phyloP scores from a whole-genome alignment of 1,140 invertebrate genomes.

The Apis cerana region DNA sequence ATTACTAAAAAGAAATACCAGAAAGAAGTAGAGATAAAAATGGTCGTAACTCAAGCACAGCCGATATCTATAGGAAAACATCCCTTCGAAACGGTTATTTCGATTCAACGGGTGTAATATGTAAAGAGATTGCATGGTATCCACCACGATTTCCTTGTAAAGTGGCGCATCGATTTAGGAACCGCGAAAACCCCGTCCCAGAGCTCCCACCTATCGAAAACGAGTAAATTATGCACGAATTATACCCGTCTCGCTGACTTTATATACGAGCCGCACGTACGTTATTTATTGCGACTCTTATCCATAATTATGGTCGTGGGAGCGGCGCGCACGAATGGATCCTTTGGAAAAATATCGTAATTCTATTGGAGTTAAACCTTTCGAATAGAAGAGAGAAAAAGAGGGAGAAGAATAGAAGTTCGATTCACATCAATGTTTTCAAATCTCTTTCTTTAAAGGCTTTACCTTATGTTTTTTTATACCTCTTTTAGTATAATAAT shows the following conservation, averaged over 20 bases:
- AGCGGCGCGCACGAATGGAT: background rate
- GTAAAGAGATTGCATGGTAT: slow-evolving; percentile 31
- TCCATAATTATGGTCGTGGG: slow-evolving; percentile 42
- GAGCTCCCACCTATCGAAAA: slow-evolving; percentile 36
- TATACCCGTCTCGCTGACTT: slow-evolving; percentile 51
- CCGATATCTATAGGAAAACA: slow-evolving; percentile 1
- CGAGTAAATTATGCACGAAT: slow-evolving; percentile 59
- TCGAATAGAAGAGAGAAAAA: background rate
- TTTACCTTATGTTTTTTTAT: too few species aligned
- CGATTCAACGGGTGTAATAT: slow-evolving; percentile 26
- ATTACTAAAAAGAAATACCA: too few species aligned
- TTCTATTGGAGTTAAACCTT: slow-evolving; percentile 6
- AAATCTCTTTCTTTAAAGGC: too few species aligned
- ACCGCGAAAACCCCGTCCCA: slow-evolving; percentile 15
- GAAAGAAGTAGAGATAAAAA: slow-evolving; percentile 4
- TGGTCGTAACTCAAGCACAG: slow-evolving; percentile 28
- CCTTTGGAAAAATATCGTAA: slow-evolving; percentile 8
- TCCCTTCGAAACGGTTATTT: slow-evolving; percentile 21
- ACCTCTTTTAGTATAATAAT: too few species aligned
- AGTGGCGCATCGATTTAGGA: slow-evolving; percentile 52
- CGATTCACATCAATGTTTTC: too few species aligned
- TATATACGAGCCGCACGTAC: slow-evolving; percentile 16
- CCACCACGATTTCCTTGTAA: slow-evolving; percentile 16
- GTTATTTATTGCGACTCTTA: slow-evolving; percentile 61
- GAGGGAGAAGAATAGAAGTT: background rate